These are phyloP conservation scores for Eptatretus burgeri DNA, from an alignment of 2,113 vertebrate genomes.

Conservation along the genomic window DNA sequence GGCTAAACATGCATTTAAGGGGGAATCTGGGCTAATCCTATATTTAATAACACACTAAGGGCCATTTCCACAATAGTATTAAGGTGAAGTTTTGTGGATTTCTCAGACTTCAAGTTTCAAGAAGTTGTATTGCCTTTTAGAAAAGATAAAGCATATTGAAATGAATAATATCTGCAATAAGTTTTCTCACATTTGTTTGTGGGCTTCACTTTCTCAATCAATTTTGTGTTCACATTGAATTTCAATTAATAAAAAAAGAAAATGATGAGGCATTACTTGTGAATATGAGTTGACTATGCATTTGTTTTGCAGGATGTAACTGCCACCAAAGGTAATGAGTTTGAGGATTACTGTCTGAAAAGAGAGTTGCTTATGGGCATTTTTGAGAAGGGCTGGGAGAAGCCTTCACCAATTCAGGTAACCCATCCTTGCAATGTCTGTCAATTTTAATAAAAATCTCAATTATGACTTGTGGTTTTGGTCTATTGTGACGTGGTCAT, in stretches of 20 bases:
- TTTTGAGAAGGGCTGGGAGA: conserved; percentile 99
- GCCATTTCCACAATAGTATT: too few species aligned
- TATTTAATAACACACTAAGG: too few species aligned
- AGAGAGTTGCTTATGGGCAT: conserved; percentile 97
- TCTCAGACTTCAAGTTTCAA: too few species aligned
- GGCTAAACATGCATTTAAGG: too few species aligned
- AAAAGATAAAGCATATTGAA: too few species aligned
- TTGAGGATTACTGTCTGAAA: conserved; percentile 99
- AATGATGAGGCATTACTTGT: not conserved
- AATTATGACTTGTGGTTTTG: not conserved
- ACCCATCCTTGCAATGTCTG: conserved; percentile 8
- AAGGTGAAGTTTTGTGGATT: too few species aligned
- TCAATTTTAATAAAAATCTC: not conserved
- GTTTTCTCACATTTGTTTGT: too few species aligned
- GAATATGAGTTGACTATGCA: not conserved
- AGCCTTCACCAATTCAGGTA: conserved; percentile 97
- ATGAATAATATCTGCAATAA: too few species aligned
- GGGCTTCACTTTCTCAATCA: not conserved
- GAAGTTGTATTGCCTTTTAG: too few species aligned
- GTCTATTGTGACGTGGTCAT: too few species aligned
- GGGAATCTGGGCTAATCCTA: too few species aligned
- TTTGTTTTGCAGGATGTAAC: conserved; percentile 49
- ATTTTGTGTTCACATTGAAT: not conserved
- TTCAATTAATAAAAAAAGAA: not conserved
- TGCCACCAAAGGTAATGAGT: conserved; percentile 97